phyloP scores from a whole-genome alignment of 1,140 invertebrate species.

The Andricus grossulariae region DNA sequence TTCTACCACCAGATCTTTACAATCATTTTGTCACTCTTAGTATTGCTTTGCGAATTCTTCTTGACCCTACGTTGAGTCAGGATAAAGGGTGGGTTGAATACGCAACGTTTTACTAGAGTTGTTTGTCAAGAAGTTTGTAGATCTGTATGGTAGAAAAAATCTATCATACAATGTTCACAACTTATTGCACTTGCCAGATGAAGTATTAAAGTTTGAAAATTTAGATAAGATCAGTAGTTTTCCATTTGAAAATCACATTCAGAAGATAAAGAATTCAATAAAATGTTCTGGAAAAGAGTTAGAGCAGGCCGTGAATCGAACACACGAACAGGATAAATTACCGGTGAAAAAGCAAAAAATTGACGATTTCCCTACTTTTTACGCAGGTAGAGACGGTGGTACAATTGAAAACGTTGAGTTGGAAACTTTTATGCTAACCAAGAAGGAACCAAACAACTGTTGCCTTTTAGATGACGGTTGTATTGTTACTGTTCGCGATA shows the following conservation, averaged over 20 bases:
- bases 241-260: constrained; percentile 48
- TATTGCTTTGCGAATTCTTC: constrained; percentile 41
- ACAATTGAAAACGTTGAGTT: not conserved
- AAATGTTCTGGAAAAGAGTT: constrained; percentile 44
- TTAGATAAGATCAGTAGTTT: constrained; percentile 46
- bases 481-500: not conserved
- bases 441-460: not conserved
- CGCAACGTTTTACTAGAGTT: constrained; percentile 40
- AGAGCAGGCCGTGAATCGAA: constrained; percentile 43
- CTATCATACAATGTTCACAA: constrained; percentile 55
- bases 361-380: not conserved
- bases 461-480: not conserved
- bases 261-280: constrained; percentile 39
- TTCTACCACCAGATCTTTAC: constrained; percentile 39
- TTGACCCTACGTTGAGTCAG: constrained; percentile 24
- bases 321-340: not conserved
- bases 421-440: not conserved
- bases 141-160: constrained; percentile 45
- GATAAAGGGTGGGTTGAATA: constrained; percentile 35
- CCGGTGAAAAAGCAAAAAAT: not conserved
- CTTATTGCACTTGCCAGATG: constrained; percentile 49
- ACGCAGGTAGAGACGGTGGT: not conserved
- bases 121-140: constrained; percentile 49
- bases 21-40: constrained; percentile 48
- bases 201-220: constrained; percentile 40